phyloP scores from a whole-genome alignment of 2,113 vertebrate genomes.

The Thamnophis sirtalis region DNA sequence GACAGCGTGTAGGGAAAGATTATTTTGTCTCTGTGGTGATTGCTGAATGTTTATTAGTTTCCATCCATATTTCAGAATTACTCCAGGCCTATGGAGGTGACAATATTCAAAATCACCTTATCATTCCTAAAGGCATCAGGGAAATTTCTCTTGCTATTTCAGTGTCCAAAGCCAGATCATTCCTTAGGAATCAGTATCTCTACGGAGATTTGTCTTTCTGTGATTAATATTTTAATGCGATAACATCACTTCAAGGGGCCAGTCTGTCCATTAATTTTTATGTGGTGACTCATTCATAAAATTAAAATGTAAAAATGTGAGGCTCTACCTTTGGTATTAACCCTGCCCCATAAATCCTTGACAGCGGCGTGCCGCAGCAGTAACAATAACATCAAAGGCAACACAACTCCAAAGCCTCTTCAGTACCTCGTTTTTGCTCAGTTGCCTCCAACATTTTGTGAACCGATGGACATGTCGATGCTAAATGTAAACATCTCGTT shows the following conservation, averaged over 20 bases:
- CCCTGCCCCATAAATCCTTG: neutral
- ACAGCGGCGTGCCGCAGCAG: neutral
- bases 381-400: neutral
- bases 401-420: neutral
- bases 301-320: neutral
- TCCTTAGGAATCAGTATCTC: neutral
- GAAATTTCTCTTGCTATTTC: neutral
- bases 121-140: neutral
- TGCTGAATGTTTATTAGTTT: neutral
- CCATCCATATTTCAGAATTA: neutral
- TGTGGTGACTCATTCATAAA: neutral
- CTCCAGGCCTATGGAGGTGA: neutral
- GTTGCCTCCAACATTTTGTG: neutral
- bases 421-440: neutral
- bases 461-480: neutral
- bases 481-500: neutral
- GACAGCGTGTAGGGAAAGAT: neutral
- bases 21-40: neutral
- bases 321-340: neutral
- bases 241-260: neutral
- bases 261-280: neutral
- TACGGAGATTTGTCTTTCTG: neutral
- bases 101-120: neutral
- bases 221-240: neutral
- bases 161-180: neutral